Base-by-base conservation (phyloP, 1,140 invertebrate genomes). In the Pararge aegeria region DNA sequence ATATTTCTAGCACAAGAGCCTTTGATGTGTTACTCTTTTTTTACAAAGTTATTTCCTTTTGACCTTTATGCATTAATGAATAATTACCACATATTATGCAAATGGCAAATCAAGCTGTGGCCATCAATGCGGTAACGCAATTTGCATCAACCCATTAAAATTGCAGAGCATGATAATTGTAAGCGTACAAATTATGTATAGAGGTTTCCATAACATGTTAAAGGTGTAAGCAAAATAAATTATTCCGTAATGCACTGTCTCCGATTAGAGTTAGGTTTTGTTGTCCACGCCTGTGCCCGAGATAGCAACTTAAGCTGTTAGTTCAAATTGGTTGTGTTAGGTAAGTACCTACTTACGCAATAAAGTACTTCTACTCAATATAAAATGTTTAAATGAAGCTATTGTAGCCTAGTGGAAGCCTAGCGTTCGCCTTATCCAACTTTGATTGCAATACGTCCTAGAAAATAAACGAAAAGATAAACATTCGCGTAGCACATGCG, bases 341-440 rank as follows among this genome's bases (percentile, higher is more conserved):
- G n/a, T n/a, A n/a, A n/a, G n/a, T n/a, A n/a, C n/a, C n/a, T n/a
- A n/a, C n/a, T n/a, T n/a, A n/a, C n/a, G n/a, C n/a, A n/a, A n/a
- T n/a, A n/a, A n/a, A n/a, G n/a, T n/a, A n/a, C n/a, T n/a, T n/a
- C n/a, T n/a, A n/a, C n/a, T n/a, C n/a, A n/a, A n/a, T n/a, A n/a
- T n/a, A n/a, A n/a, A n/a, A n/a, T n/a, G n/a, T 9, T 27, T 24
- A 9, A 54, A 54, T 54, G 42, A 54, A 24, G 24, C 38, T n/a
- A n/a, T n/a, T 42, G 19, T 42, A 30, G 38, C 18, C 13, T 51
- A 24, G 7, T 13, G 19, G 13, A 27, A 42, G 13, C 16, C 38
- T n/a, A 42, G 13, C 52, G 21, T 37, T 38, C 37, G 34, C 24
- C 52, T 54, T 24, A 54, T 34, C 24, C 20, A 42, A 19, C 30